These are phyloP conservation scores for Drosophila mimetica DNA, from an alignment of 2,888 invertebrate species.

Conservation along the genomic window DNA sequence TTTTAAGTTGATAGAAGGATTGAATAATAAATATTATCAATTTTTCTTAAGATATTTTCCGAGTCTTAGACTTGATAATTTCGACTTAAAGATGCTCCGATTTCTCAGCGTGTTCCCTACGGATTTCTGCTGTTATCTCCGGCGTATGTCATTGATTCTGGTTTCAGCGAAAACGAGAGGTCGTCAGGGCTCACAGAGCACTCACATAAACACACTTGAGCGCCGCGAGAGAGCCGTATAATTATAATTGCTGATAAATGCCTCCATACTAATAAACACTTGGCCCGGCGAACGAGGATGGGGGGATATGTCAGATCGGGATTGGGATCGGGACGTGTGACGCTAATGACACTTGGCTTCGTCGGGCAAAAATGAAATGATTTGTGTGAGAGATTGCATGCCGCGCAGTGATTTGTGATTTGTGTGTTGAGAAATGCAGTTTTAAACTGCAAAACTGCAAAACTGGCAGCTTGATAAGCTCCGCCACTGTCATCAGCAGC, in stretches of 20 bases:
- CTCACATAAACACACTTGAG: conserved; percentile 52
- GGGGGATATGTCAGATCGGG: conserved; percentile 11
- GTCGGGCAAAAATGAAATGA: conserved; percentile 71
- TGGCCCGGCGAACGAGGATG: neutral
- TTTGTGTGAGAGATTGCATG: conserved; percentile 80
- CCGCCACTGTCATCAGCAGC: conserved; percentile 63
- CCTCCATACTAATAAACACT: conserved; percentile 77
- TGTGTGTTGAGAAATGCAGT: conserved; percentile 79
- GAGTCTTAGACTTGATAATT: neutral
- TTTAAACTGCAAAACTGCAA: conserved; percentile 66
- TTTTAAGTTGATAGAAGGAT: too few relatives aligned
- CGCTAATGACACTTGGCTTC: conserved; percentile 76
- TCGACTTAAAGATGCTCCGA: neutral
- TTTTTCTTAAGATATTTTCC: neutral
- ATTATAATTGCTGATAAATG: conserved; percentile 84
- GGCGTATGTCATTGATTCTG: conserved; percentile 25
- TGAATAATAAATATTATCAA: too few relatives aligned
- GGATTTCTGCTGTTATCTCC: conserved; percentile 39
- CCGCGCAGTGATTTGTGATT: conserved; percentile 77
- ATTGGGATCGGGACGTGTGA: conserved; percentile 63
- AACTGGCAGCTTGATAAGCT: conserved; percentile 64
- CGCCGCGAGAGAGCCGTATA: conserved; percentile 63
- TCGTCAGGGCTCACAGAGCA: conserved; percentile 77
- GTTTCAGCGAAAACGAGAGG: conserved; percentile 45
- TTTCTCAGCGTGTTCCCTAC: neutral